Evolutionary conservation across 1,140 invertebrate species (phyloP), one percentile per base, ranked within the genome.

Genomic region (Stenopsyche tienmushanensis): DNA sequence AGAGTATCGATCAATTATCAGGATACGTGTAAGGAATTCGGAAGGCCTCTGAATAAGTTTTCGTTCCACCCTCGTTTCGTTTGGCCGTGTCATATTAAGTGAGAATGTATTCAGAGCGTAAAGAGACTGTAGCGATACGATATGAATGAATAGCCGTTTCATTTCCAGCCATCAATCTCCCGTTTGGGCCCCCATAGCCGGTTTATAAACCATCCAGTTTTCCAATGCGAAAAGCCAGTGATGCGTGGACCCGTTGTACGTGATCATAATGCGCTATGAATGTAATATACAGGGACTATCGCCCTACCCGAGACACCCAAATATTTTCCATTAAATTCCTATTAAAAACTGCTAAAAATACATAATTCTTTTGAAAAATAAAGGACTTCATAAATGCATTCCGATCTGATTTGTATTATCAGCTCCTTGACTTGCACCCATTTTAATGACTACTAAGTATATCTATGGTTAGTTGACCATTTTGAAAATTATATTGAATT

Each of bases 191-290:
- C 47, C 50, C 58, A 8, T 29, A 25, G 13, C 45, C 50, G 41
- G 50, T 58, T 67, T 67, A 68, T 64, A 68, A 64, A 65, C 62
- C 66, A 62, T 47, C 55, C 55, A 64, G 66, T 64, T 68, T 68
- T 68, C 67, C 63, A 69, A 69, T 69, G 67, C 63, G 63, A 50
- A 65, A 47, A 65, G 67, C 62, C 68, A 66, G 68, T 62, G 68
- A 70, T 66, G 68, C 68, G 68, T 70, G 68, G 57, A 41, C 64
- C 68, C 62, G 60, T 60, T 66, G 53, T 70, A 70, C 68, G 68
- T 70, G 68, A 70, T 70, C 64, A 70, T 70, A 70, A 70, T 70
- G 65, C 64, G 64, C 49, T 70, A 70, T 66, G 68, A 70, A 70
- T 70, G 64, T 64, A 64, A 70, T 70, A 70, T 66, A 62, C 68